These are phyloP conservation scores for Lissocephala sabroskyi DNA, from an alignment of 2,888 invertebrate species.

Conservation along the genomic window DNA sequence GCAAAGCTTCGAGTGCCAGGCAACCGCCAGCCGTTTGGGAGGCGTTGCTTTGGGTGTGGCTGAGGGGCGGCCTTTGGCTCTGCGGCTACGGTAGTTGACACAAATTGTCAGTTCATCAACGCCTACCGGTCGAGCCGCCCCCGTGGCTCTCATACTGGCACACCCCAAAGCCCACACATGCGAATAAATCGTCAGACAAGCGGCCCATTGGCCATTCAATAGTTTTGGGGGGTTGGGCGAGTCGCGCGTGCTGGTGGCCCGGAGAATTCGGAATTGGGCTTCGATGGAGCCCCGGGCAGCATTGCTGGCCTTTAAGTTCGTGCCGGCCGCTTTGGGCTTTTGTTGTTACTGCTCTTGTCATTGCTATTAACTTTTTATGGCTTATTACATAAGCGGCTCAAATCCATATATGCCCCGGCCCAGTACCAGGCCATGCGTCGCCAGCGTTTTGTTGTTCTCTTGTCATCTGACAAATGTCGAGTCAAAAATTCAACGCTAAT, in stretches of 20 bases:
- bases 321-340: slow-evolving; percentile 24
- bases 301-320: slow-evolving; percentile 7
- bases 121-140: slow-evolving; percentile 30
- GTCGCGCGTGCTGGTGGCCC: too few relatives aligned
- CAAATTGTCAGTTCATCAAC: slow-evolving; percentile 68
- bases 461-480: slow-evolving; percentile 47
- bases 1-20: too few relatives aligned
- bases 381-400: slow-evolving; percentile 58
- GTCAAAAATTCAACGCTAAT: slow-evolving; percentile 35
- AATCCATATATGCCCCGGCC: slow-evolving; percentile 38
- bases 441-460: too few relatives aligned
- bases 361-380: slow-evolving; percentile 63
- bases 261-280: too few relatives aligned
- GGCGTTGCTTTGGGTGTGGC: too few relatives aligned
- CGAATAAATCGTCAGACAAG: neutral
- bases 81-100: slow-evolving; percentile 56
- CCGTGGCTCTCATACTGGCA: neutral
- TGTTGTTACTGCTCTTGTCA: slow-evolving; percentile 41
- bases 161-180: slow-evolving; percentile 22
- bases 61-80: slow-evolving; percentile 39
- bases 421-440: too few relatives aligned
- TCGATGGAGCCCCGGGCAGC: neutral
- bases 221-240: too few relatives aligned
- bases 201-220: too few relatives aligned
- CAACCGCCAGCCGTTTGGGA: too few relatives aligned